Percentiles rank a stretch among this genome's conserved stretches.
phyloP scores from a whole-genome alignment of 2,113 vertebrate species.

The Pollachius pollachius region DNA sequence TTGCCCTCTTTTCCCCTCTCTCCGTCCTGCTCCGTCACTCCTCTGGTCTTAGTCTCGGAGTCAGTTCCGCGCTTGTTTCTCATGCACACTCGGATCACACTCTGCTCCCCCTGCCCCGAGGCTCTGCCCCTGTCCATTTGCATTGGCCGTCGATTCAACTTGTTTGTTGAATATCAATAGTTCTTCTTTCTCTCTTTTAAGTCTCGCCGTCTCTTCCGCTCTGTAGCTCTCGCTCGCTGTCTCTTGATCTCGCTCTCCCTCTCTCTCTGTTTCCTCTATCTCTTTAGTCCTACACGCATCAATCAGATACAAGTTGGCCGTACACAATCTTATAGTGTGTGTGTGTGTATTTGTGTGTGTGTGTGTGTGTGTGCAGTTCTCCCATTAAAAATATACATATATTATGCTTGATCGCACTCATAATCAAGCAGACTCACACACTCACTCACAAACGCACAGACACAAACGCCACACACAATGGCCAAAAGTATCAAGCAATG shows the following conservation, averaged over 20 bases:
- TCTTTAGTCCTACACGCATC: background rate
- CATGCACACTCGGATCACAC: too few relatives aligned
- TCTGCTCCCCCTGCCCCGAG: constrained; percentile 12
- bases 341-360: background rate
- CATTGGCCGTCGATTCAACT: constrained; percentile 20
- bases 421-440: constrained; percentile 15
- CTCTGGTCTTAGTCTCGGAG: constrained; percentile 23
- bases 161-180: constrained; percentile 1
- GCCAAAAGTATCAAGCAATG: background rate
- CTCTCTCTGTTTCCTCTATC: background rate
- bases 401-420: constrained; percentile 12
- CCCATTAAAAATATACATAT: constrained; percentile 23
- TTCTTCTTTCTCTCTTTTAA: constrained; percentile 5
- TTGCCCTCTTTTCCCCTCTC: constrained; percentile 8
- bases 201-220: too few relatives aligned
- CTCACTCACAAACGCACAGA: constrained; percentile 2
- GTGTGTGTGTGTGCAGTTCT: constrained; percentile 1
- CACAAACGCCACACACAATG: background rate
- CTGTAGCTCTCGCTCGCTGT: background rate
- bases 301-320: background rate
- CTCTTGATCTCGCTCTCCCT: background rate
- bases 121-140: constrained; percentile 17
- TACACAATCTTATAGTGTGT: background rate
- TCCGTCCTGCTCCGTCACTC: constrained; percentile 31
- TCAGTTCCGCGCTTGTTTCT: too few relatives aligned